Percentiles rank a stretch among this genome's conserved stretches.
phyloP scores from a whole-genome alignment of 2,888 invertebrate species.

The Marronus borbonicus region DNA sequence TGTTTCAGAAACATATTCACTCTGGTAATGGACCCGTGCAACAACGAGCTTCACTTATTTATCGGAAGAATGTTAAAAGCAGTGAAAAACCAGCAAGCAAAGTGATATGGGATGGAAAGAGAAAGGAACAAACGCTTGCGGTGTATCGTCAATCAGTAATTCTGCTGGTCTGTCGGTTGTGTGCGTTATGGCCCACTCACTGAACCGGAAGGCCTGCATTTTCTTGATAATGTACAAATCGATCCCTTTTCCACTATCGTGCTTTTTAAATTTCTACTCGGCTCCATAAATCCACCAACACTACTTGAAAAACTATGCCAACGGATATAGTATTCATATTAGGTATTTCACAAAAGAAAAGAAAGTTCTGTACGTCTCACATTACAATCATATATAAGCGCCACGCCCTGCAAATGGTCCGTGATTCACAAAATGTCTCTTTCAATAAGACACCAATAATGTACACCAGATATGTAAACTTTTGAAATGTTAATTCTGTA shows the following conservation, averaged over 20 bases:
- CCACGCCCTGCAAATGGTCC: too few species aligned
- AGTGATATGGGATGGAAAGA: conserved; percentile 39
- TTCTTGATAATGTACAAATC: conserved; percentile 65
- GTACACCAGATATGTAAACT: too few species aligned
- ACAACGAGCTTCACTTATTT: background rate
- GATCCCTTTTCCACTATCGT: conserved; percentile 57
- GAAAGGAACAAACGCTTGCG: conserved; percentile 45
- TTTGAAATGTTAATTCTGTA: too few species aligned
- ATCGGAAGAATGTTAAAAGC: conserved; percentile 33
- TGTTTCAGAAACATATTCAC: too few species aligned
- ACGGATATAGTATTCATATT: background rate
- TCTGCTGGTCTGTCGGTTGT: conserved; percentile 51
- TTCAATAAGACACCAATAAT: too few species aligned
- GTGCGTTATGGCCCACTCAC: conserved; percentile 58
- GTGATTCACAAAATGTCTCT: too few species aligned
- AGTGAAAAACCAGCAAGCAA: background rate
- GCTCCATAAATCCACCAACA: background rate
- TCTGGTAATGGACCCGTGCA: background rate
- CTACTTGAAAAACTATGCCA: conserved; percentile 23
- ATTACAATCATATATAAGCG: too few species aligned
- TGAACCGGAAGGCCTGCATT: conserved; percentile 67
- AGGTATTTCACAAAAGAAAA: too few species aligned
- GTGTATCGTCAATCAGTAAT: conserved; percentile 52
- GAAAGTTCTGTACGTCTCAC: background rate
- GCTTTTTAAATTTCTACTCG: conserved; percentile 46